Evolutionary conservation across 2,113 vertebrate genomes (phyloP), one percentile per base, ranked within the genome.

Genomic region (Rhodinocichla rosea): DNA sequence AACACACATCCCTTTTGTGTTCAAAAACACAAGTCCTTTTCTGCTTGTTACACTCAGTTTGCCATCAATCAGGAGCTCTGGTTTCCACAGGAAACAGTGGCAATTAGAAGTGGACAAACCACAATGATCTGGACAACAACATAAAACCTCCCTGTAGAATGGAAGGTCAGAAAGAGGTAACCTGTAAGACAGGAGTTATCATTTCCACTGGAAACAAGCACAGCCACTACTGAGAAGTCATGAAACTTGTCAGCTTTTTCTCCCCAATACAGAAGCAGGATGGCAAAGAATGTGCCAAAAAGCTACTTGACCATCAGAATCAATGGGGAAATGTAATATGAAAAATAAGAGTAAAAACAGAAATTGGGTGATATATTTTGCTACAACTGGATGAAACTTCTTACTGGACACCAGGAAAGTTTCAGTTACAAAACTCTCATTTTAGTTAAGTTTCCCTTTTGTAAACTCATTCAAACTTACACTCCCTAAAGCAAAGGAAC

Each of bases 131-230:
- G 49, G 67, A 82, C 71, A 83, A 86, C 30, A 88, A 74, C 28
- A 2, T 9, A 77, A 13, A 23, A 74, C 64, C 90, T 93, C 83
- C 90, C 79, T 3, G 3, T 3, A 95, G 73, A 90, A 93, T 7
- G 76, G 93, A 87, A 96, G 90, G 95, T 32, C 49, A 75, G 52
- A 89, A 87, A 92, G 60, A 81, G 13, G 44, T 56, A 89, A 65
- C 83, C 88, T 92, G 95, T 59, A 93, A 82, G 83, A 88, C 96
- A 96, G 92, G 86, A 90, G 37, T 90, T 78, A 81, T 6, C 56
- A 86, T 97, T 96, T 97, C 94, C 96, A 96, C 88, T 96, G 94
- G 95, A 97, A 97, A 97, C 90, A 88, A 90, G 80, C 73, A 83
- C 80, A 93, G 82, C 64, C 47, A 40, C 60, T 83, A 71, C 65